These are phyloP conservation scores for Leuciscus idus DNA, from an alignment of 2,113 vertebrate genomes.

Conservation along the genomic window DNA sequence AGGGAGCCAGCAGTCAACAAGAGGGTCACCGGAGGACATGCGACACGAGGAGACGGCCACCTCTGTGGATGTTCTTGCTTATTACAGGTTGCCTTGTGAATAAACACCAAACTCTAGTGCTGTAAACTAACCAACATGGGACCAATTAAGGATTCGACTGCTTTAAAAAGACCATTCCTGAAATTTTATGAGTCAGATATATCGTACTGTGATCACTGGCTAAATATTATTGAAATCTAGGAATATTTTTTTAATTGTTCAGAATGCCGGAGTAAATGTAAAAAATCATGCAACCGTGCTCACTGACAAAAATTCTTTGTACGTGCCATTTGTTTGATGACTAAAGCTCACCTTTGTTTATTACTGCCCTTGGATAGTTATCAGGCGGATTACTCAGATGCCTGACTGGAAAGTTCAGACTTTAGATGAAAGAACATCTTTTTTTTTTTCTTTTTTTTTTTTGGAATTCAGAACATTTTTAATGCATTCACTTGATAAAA, in stretches of 20 bases:
- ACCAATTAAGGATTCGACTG: not conserved
- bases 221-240: no score
- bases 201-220: no score
- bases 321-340: not conserved
- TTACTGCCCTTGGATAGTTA: not conserved
- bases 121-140: not conserved
- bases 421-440: not conserved
- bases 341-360: not conserved
- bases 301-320: not conserved
- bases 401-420: not conserved
- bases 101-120: not conserved
- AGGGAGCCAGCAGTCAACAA: conserved; percentile 11
- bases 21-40: not conserved
- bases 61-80: not conserved
- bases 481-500: not conserved
- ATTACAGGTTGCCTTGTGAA: not conserved
- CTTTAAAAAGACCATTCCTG: not conserved
- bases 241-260: not conserved
- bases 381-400: not conserved
- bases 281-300: not conserved
- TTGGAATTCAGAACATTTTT: not conserved
- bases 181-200: no score
- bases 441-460: not conserved
- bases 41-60: not conserved
- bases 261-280: not conserved